Conservation (phyloP, 2,888 invertebrate species). For the Philopedon plagiatum region DNA sequence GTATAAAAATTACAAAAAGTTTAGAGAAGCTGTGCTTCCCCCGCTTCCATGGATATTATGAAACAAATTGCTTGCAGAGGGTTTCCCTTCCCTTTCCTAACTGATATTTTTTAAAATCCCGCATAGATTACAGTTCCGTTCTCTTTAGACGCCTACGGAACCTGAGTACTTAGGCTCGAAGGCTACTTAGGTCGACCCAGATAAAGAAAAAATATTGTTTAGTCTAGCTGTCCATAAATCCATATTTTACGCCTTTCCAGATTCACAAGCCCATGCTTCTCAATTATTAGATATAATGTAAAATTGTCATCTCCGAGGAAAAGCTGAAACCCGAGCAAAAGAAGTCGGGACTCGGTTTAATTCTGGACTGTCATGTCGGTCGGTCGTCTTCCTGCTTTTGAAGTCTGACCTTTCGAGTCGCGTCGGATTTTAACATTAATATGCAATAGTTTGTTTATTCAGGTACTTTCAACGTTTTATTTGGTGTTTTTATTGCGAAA, state of each 20-base stretch:
- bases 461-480: background rate
- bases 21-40: too few species aligned
- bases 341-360: constrained; percentile 39
- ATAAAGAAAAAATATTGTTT: too few species aligned
- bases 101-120: too few species aligned
- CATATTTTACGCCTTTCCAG: background rate
- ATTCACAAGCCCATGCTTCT: constrained; percentile 25
- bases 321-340: constrained; percentile 41
- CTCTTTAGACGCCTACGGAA: too few species aligned
- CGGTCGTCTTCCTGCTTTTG: constrained; percentile 47
- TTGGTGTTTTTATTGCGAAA: background rate
- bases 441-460: constrained; percentile 11
- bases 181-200: too few species aligned
- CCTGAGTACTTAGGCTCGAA: too few species aligned
- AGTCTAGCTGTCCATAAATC: background rate
- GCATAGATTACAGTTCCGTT: too few species aligned
- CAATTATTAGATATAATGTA: constrained; percentile 40
- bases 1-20: too few species aligned
- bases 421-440: background rate
- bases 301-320: constrained; percentile 42
- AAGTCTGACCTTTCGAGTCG: constrained; percentile 11
- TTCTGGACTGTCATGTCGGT: constrained; percentile 44
- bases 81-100: too few species aligned
- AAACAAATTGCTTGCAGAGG: too few species aligned
- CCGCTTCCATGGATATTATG: too few species aligned